Percentiles rank a stretch among this genome's conserved stretches.
Conservation (phyloP, 2,888 invertebrate genomes). For the Diplolepis rosae region DNA sequence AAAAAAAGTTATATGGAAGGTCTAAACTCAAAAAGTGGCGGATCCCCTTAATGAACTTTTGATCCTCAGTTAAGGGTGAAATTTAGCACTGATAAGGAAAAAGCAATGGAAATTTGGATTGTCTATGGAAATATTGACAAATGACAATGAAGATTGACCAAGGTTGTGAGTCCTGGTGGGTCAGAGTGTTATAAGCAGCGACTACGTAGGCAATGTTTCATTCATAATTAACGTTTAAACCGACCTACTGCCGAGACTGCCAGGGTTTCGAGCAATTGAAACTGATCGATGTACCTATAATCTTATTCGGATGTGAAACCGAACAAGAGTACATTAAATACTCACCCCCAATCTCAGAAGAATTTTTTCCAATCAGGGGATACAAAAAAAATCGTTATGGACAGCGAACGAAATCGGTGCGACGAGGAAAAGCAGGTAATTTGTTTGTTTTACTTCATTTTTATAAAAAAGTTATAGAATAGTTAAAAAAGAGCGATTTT, state of each 20-base stretch:
- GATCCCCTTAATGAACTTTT: neutral
- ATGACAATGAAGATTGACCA: constrained; percentile 21
- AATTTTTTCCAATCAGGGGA: neutral
- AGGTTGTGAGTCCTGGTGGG: constrained; percentile 18
- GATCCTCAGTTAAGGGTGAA: neutral
- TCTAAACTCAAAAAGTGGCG: no score
- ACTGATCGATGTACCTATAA: constrained; percentile 40
- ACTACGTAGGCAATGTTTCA: constrained; percentile 31
- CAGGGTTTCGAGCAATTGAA: constrained; percentile 34
- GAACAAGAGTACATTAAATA: neutral
- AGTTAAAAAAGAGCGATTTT: no score
- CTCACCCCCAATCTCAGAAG: neutral
- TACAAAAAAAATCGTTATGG: constrained; percentile 32
- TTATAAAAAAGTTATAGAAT: no score
- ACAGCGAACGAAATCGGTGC: constrained; percentile 46
- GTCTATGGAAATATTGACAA: constrained; percentile 23
- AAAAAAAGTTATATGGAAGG: no score
- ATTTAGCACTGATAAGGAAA: constrained; percentile 11
- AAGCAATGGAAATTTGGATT: constrained; percentile 1
- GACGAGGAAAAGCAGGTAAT: constrained; percentile 53
- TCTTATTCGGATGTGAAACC: neutral
- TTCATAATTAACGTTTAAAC: constrained; percentile 37
- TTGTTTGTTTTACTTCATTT: no score
- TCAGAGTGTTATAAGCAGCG: constrained; percentile 27
- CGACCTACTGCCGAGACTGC: constrained; percentile 40